Evolutionary conservation across 2,888 invertebrate genomes (phyloP), one percentile per base, ranked within the genome.

Genomic region (Podotricha telesiphe): DNA sequence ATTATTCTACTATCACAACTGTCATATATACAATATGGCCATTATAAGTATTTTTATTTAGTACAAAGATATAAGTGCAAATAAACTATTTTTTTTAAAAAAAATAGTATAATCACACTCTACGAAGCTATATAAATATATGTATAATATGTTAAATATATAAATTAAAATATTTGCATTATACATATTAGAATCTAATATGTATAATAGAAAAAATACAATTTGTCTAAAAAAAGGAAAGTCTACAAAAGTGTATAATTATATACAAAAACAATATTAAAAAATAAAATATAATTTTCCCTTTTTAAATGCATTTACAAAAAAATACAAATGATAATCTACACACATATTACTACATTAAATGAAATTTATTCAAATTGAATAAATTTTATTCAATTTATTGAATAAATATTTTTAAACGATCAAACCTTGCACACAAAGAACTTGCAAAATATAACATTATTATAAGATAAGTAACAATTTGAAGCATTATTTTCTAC

Each of bases 1-100:
- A 20, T n/a, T 68, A 59, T 59, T 51, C 68, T 68, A 68, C 34
- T 59, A 65, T 68, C 64, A 64, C 64, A 68, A 58, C 42, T 50
- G 34, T 62, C 48, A 65, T 45, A 58, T 42, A 28, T 19, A 59
- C 59, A 42, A 28, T 40, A 53, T 55, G 53, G 22, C 53, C 64
- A 65, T 65, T 42, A 17, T 20, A 40, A 42, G 45, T 47, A 22
- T 28, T 22, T n/a, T 42, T 13, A 13, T 42, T 1, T 42, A n/a
- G n/a, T 42, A 42, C 10, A 42, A n/a, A 42, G 17, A 20, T 42
- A 22, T n/a, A 42, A 42, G 40, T 58, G 20, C 13, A 20, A 20
- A 20, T 40, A 19, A 15, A 10, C 20, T 20, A 42, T 45, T 59
- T 42, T 53, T 37, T 58, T 15, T 58, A 15, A 4, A 13, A 58